phyloP scores from a whole-genome alignment of 2,888 invertebrate species.

The Pheosia gnoma region DNA sequence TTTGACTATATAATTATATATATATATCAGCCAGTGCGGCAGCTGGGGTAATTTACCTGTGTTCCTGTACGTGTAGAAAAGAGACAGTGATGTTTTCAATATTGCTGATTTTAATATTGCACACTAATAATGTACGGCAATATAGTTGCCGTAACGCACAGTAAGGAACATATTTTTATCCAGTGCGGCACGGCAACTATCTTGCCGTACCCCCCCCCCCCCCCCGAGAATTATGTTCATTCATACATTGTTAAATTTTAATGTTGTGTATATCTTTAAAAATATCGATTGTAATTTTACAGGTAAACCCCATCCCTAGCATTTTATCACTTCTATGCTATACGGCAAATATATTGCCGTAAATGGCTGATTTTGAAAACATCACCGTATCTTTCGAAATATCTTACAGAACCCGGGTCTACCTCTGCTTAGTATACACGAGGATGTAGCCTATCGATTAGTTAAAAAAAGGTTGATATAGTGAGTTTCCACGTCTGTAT shows the following conservation, averaged over 20 bases:
- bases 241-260: constrained; percentile 1
- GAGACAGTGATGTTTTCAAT: constrained; percentile 9
- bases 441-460: constrained; percentile 4
- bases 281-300: background rate
- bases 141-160: too few relatives aligned
- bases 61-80: constrained; percentile 10
- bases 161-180: too few relatives aligned
- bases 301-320: too few relatives aligned
- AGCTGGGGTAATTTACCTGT: constrained; percentile 8
- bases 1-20: too few relatives aligned
- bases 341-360: too few relatives aligned
- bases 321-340: too few relatives aligned
- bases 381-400: constrained; percentile 8
- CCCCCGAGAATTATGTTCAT: too few relatives aligned
- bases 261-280: constrained; percentile 3
- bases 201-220: too few relatives aligned
- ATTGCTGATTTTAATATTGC: background rate
- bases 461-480: too few relatives aligned
- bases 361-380: constrained; percentile 8
- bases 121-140: too few relatives aligned
- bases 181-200: too few relatives aligned
- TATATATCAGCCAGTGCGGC: constrained; percentile 10
- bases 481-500: constrained; percentile 10
- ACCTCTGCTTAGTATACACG: constrained; percentile 9
- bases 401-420: constrained; percentile 7